Base-by-base conservation (phyloP, 2,888 invertebrate species). In the Merodon equestris region DNA sequence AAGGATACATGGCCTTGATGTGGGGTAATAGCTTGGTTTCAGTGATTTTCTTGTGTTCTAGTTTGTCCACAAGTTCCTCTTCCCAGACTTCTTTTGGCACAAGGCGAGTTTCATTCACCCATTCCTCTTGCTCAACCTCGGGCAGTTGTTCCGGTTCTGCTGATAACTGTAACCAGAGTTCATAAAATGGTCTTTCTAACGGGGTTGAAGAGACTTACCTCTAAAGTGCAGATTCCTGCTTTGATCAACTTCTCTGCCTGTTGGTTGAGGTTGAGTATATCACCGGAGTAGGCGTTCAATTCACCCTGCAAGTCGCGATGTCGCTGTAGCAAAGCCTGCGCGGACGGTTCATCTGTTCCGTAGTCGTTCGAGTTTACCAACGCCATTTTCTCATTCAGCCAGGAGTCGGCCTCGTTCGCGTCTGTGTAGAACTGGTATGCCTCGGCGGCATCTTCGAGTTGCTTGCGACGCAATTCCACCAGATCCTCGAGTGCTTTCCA, bases 391-490 rank as follows among this genome's bases (percentile, higher is more conserved):
- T 99, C 99, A 83, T 96, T 95, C 90, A 98, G 93, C 97, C 98
- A 99, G 0, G 97, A 97, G 84, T 99, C 98, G 0, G 97, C 96
- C 86, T 99, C 99, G 89, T 99, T 98, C 0, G 98, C 97, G 89
- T 99, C 99, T 0, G 97, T 95, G 88, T 97, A 97, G 90, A 97
- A 98, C 92, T 97, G 97, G 85, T 97, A 97, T 0, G 98, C 97
- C 86, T 98, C 97, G 2, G 94, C 93, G 0, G 96, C 96, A 86
- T 97, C 96, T 84, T 95, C 94, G 17, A 97, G 89, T 85, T 95
- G 94, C 73, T 93, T 93, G 60, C 93, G 92, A 47, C 95, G 90
- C 70, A 93, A 87, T 0, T 93, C 94, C 0, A 95, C 94, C 14
- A 97, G 89, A 77, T 96, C 94, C 34, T 95, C 92, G n/a, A 99